Evolutionary conservation across 2,888 invertebrate genomes (phyloP), one percentile per base, ranked within the genome.

Genomic region (Protophormia terraenovae): DNA sequence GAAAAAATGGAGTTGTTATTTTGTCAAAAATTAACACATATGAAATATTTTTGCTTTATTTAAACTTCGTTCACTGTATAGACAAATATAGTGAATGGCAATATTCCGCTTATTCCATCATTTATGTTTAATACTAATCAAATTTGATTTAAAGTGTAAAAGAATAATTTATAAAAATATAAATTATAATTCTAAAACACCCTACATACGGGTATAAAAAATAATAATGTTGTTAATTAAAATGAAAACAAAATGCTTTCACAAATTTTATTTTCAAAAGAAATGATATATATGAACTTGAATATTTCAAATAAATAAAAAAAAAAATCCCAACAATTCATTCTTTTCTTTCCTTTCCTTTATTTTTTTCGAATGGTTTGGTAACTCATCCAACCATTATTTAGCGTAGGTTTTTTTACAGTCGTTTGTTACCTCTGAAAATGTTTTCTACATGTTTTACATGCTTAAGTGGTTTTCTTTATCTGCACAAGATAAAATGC

Each of bases 401-500:
- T 6, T 47, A 5, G 19, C 14, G 47, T 47, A 47, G 47, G 47
- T 10, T 47, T 19, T 16, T 5, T 2, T 19, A 19, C 14, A 14
- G 24, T 53, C 53, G 53, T n/a, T 14, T 24, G n/a, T 53, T 14
- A 24, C 14, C 14, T 27, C 27, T 14, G 27, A 53, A 53, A 14
- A 14, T 14, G 14, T 53, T n/a, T 27, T 16, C 5, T 3, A 53
- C 53, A 14, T 53, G 53, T 53, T 53, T 27, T 53, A 53, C 24
- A 53, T 69, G 69, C 69, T 50, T 69, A 69, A 69, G 38, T 64
- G 64, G 24, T 75, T 62, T 24, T 50, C 47, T 62, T 62, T 62
- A 73, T 60, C 53, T 53, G 19, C 16, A 4, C 67, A 7, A 19
- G 19, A 32, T 50, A 29, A 50, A 69, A 69, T 50, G 32, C 22